phyloP scores from a whole-genome alignment of 2,888 invertebrate species.

The Serripes groenlandicus region DNA sequence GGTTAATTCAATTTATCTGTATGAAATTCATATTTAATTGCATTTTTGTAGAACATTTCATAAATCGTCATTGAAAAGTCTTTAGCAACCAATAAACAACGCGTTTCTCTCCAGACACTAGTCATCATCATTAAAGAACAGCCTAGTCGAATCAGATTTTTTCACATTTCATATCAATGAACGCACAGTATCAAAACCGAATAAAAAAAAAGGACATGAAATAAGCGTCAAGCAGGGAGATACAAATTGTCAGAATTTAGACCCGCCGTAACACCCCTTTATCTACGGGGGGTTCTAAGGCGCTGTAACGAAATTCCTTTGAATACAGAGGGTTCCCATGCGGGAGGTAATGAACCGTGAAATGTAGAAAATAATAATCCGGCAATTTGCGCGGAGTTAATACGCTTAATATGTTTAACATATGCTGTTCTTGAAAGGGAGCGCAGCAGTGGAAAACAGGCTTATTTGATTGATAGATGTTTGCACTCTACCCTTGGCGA shows the following conservation, averaged over 20 bases:
- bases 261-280: background rate
- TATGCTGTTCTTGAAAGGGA: slow-evolving; percentile 15
- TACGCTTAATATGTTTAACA: slow-evolving; percentile 24
- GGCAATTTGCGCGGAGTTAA: slow-evolving; percentile 22
- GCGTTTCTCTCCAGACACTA: too few species aligned
- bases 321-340: slow-evolving; percentile 5
- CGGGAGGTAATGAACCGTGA: slow-evolving; percentile 8
- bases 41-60: slow-evolving; percentile 1
- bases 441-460: slow-evolving; percentile 18
- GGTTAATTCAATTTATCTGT: too few species aligned
- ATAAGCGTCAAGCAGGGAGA: background rate
- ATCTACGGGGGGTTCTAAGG: background rate
- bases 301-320: slow-evolving; percentile 19
- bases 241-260: slow-evolving; percentile 6
- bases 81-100: too few species aligned
- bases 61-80: background rate
- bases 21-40: too few species aligned
- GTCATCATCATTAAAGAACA: too few species aligned
- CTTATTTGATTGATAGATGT: slow-evolving; percentile 3
- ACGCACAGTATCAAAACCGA: too few species aligned
- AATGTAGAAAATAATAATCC: slow-evolving; percentile 27
- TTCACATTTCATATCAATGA: too few species aligned
- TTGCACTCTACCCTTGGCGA: too few species aligned
- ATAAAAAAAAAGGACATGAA: too few species aligned
- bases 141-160: too few species aligned